These are phyloP conservation scores for Ochotona curzoniae DNA, from an alignment of 2,113 vertebrate species.

Conservation along the genomic window DNA sequence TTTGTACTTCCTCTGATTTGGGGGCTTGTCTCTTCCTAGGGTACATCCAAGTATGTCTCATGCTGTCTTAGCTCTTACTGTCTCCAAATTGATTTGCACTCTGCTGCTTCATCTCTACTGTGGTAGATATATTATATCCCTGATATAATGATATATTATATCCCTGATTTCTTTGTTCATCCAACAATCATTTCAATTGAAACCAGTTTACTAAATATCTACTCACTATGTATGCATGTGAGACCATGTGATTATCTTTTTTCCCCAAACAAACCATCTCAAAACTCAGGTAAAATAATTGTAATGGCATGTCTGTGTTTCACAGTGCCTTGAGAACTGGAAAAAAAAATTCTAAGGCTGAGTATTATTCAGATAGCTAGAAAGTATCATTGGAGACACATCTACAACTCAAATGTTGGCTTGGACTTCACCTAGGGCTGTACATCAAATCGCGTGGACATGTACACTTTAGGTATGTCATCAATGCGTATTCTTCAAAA, in stretches of 20 bases:
- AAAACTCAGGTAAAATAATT: background rate
- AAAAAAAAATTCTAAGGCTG: background rate
- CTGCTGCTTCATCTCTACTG: background rate
- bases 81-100: background rate
- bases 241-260: background rate
- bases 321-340: background rate
- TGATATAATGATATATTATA: background rate
- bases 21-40: background rate
- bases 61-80: background rate
- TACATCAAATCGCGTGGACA: background rate
- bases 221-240: background rate
- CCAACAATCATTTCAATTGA: background rate
- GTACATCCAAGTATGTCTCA: background rate
- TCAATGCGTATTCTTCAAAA: background rate
- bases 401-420: conserved; percentile 30
- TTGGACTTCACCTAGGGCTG: background rate
- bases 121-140: too few relatives aligned
- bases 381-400: background rate
- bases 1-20: background rate
- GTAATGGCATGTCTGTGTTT: background rate
- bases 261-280: background rate
- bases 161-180: background rate
- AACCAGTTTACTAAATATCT: background rate
- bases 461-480: background rate
- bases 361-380: background rate